Base-by-base conservation (phyloP, 64 coral and sea anemone species). In the Acropora yongei region DNA sequence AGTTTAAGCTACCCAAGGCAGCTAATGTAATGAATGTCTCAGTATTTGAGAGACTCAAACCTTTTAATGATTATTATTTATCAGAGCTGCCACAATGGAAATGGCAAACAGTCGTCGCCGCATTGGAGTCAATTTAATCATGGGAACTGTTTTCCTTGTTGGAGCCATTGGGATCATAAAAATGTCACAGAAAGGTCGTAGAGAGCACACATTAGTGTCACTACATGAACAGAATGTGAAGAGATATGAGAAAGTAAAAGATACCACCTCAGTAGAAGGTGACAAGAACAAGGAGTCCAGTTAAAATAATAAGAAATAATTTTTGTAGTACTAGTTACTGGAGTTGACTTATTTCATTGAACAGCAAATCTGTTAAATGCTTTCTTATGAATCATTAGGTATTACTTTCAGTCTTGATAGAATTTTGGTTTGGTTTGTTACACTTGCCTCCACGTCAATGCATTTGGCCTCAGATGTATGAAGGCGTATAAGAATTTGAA, bases 191-290 rank as follows among this genome's bases (percentile, higher is more conserved):
- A 88, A 94, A 19, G 79, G 75, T 20, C n/a, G 57, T 1, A 55
- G 85, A 45, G 92, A 94, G 9, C 80, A 94, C 39, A 90, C 57
- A 12, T 74, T 89, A 68, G 79, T 83, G 20, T 75, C 92, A 68
- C 79, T 94, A 3, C 83, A 89, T 73, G 79, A 89, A 49, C 85
- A 45, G 47, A 94, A 94, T 53, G 87, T 89, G 1, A 45, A 94
- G 39, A 94, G 92, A 90, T 94, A 94, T 41, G 92, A 94, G 77
- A 94, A 94, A 47, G 57, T 84, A 4, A 94, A 58, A 84, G 87
- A 90, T 13, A 42, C 80, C 8, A 13, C 10, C 2, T 30, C 49
- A 11, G 49, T 55, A 17, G 80, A 30, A 16, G 57, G 14, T 47
- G 40, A 53, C 6, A 67, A 13, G 44, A 19, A 2, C 12, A 85